These are phyloP conservation scores for Tanaodytes sp. DNA, from an alignment of 2,888 invertebrate species.

Conservation along the genomic window DNA sequence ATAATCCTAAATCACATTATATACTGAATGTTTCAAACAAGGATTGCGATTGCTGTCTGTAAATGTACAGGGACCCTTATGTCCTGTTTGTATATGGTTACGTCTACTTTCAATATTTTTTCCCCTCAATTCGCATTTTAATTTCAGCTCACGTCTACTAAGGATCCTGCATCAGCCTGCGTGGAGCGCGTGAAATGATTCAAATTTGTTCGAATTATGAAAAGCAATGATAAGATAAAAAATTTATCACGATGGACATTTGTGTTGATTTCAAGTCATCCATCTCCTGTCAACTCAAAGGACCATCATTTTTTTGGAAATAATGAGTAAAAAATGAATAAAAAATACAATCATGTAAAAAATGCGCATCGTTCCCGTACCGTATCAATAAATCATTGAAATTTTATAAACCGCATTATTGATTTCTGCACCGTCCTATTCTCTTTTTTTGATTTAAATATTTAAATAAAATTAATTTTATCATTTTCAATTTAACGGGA, in stretches of 20 bases:
- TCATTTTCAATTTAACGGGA: too few relatives aligned
- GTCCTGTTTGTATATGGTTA: conserved; percentile 6
- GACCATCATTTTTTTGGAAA: too few relatives aligned
- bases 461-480: too few relatives aligned
- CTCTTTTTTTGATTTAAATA: too few relatives aligned
- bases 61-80: conserved; percentile 8
- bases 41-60: conserved; percentile 19
- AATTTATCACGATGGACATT: conserved; percentile 29
- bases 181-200: conserved; percentile 61
- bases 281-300: too few relatives aligned
- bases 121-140: conserved; percentile 42
- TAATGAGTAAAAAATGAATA: too few relatives aligned
- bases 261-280: conserved; percentile 52
- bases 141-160: conserved; percentile 70
- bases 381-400: conserved; percentile 61
- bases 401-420: conserved; percentile 56
- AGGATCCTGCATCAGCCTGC: conserved; percentile 63
- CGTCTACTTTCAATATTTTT: conserved; percentile 16
- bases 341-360: too few relatives aligned
- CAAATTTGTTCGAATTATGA: conserved; percentile 25
- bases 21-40: conserved; percentile 27
- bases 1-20: too few relatives aligned
- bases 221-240: conserved; percentile 44
- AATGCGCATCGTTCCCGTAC: conserved; percentile 15
- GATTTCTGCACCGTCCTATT: too few relatives aligned